These are phyloP conservation scores for Grammomys surdaster DNA, from an alignment of 2,113 vertebrate species.

Conservation along the genomic window DNA sequence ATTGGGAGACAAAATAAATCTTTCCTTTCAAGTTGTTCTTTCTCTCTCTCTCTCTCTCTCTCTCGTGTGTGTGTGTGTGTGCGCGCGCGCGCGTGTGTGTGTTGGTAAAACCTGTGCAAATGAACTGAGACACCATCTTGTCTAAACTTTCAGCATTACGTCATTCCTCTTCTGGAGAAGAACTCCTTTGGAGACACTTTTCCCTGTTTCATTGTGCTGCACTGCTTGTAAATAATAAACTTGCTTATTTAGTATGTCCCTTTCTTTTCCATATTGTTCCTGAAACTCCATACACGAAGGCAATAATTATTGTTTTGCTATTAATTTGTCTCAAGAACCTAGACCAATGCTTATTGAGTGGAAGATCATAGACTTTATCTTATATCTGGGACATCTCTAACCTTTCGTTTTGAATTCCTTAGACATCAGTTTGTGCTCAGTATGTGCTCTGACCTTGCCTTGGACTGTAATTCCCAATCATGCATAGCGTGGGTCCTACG, in stretches of 20 bases:
- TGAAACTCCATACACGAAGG: neutral
- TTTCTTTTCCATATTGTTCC: neutral
- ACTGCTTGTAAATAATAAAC: neutral
- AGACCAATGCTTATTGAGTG: neutral
- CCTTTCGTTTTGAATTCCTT: neutral
- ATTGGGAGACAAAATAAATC: neutral
- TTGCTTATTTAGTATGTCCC: neutral
- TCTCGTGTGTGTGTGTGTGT: too few species aligned
- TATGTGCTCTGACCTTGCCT: neutral
- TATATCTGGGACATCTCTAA: accelerated
- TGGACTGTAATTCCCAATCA: neutral
- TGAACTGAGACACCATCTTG: neutral
- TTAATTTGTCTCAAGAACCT: neutral
- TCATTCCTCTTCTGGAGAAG: too few species aligned
- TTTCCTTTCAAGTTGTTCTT: neutral
- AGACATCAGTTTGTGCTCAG: neutral
- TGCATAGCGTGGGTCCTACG: neutral
- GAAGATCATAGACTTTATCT: neutral
- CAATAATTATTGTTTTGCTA: conserved; percentile 7
- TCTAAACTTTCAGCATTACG: neutral
- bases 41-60: too few species aligned
- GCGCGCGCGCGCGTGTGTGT: too few species aligned
- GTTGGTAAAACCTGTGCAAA: neutral
- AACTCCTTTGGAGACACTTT: too few species aligned
- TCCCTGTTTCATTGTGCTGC: neutral